Percentiles rank a stretch among this genome's conserved stretches.
Conservation (phyloP, 2,797 vertebrate genomes). For the Danionella dracula region DNA sequence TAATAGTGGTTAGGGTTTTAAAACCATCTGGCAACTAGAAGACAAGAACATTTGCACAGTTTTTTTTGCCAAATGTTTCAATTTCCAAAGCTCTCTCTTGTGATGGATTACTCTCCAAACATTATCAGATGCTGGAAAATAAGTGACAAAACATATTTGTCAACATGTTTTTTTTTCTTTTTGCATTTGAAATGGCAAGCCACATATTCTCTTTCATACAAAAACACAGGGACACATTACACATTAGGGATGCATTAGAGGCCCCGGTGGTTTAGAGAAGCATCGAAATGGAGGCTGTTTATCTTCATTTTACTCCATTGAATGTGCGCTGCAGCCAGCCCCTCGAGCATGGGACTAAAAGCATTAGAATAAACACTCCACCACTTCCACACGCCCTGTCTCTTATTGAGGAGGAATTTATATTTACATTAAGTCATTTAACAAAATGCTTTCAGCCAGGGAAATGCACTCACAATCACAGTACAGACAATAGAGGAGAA, state of each 20-base stretch:
- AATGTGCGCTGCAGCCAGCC: slow-evolving; percentile 7
- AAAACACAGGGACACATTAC: slow-evolving; percentile 12
- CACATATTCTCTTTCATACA: slow-evolving; percentile 7
- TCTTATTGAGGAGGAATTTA: slow-evolving; percentile 23
- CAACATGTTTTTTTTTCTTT: neutral
- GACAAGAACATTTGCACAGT: slow-evolving; percentile 13
- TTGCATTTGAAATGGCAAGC: neutral
- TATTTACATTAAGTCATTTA: slow-evolving; percentile 34
- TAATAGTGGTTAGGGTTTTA: neutral
- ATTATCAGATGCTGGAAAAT: neutral
- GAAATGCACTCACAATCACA: slow-evolving; percentile 21
- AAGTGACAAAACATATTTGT: slow-evolving; percentile 16
- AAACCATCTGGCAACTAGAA: slow-evolving; percentile 17
- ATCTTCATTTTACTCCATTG: slow-evolving; percentile 25
- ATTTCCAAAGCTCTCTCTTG: slow-evolving; percentile 2
- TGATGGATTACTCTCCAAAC: slow-evolving; percentile 2
- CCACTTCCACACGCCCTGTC: slow-evolving; percentile 23
- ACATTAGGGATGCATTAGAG: slow-evolving; percentile 25
- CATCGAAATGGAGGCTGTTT: slow-evolving; percentile 28
- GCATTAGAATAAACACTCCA: slow-evolving; percentile 33
- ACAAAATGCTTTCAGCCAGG: neutral
- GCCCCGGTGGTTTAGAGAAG: slow-evolving; percentile 16
- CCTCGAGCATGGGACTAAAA: slow-evolving; percentile 26
- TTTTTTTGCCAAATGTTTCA: slow-evolving; percentile 6
- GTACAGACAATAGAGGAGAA: slow-evolving; percentile 21